Evolutionary conservation across 2,888 invertebrate species (phyloP), one percentile per base, ranked within the genome.

Genomic region (Drosophila multiciliata): DNA sequence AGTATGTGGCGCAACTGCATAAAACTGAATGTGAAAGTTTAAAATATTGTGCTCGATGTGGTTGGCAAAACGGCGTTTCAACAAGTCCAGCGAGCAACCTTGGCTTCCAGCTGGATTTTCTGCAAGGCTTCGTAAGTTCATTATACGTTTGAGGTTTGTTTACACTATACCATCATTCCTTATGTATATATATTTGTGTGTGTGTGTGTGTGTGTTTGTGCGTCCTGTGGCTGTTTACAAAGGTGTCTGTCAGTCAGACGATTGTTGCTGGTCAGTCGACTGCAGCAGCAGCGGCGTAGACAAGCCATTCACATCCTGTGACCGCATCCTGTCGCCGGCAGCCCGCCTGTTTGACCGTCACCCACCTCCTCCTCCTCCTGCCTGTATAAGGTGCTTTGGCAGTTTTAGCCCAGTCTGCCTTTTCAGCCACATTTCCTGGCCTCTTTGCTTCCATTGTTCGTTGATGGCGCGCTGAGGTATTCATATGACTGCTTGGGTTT

Each of bases 241-340:
- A 86, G 87, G 83, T 82, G 88, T 82, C 88, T 78, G 89, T 83
- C 87, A 79, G 69, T 80, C 73, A 72, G 54, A 52, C 66, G 49
- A 66, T 57, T 38, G 38, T 54, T 54, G 64, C 53, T 64, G 80
- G 82, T 74, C 57, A 68, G 63, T 38, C 73, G 65, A 74, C 62
- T 71, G 82, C 87, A 82, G 87, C 65, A 55, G 55, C 29, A 52
- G 63, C 66, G 60, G 73, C 66, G 66, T 63, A 75, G 80, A 69
- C 82, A 61, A 75, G 63, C 75, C 60, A 73, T 80, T 80, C 73
- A 78, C 72, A 82, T 83, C 85, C 87, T 85, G 82, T 88, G 82
- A 77, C 87, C 89, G 70, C 87, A 89, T 87, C 87, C 87, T 87
- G 86, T 89, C 74, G 80, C 85, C 82, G 76, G 73, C 85, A 83